Evolutionary conservation across 2,797 vertebrate genomes (phyloP).

Genomic region (Gallinago solitaria): DNA sequence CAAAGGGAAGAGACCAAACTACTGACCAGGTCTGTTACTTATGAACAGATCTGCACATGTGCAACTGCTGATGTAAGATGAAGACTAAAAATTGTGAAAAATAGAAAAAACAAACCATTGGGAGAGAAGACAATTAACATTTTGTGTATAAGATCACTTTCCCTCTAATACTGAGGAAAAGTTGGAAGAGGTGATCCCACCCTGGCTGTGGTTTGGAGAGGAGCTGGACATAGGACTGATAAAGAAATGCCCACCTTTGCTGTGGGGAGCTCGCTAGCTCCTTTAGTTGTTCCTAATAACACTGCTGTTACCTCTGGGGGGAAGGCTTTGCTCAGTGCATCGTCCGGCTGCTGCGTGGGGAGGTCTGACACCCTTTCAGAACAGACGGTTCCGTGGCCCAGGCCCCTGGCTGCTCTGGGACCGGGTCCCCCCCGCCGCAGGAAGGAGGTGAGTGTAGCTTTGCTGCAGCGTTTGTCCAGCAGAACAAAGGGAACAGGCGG

Average conservation of each 20-base stretch:
- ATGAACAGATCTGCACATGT: background rate
- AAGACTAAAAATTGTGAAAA: background rate
- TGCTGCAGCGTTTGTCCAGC: background rate
- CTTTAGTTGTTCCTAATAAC: too few relatives aligned
- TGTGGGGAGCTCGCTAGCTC: background rate
- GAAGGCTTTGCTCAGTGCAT: background rate
- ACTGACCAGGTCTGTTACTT: background rate
- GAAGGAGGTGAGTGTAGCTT: background rate
- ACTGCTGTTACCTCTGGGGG: fast-evolving
- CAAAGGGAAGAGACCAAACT: background rate
- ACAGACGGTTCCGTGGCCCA: fast-evolving
- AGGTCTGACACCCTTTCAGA: background rate
- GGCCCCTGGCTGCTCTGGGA: background rate
- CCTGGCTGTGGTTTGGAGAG: background rate
- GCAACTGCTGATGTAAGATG: background rate
- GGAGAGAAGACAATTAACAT: fast-evolving
- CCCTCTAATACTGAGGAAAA: background rate
- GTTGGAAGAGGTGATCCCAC: background rate
- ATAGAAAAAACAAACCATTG: background rate
- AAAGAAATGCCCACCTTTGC: background rate
- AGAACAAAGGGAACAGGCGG: background rate
- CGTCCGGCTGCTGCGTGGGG: background rate
- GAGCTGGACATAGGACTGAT: background rate
- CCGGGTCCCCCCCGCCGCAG: background rate
- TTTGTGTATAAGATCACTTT: background rate